Percentiles rank a stretch among this genome's conserved stretches.
Evolutionary conservation across 2,888 invertebrate genomes (phyloP).

Genomic region (Seira sanloemensis): DNA sequence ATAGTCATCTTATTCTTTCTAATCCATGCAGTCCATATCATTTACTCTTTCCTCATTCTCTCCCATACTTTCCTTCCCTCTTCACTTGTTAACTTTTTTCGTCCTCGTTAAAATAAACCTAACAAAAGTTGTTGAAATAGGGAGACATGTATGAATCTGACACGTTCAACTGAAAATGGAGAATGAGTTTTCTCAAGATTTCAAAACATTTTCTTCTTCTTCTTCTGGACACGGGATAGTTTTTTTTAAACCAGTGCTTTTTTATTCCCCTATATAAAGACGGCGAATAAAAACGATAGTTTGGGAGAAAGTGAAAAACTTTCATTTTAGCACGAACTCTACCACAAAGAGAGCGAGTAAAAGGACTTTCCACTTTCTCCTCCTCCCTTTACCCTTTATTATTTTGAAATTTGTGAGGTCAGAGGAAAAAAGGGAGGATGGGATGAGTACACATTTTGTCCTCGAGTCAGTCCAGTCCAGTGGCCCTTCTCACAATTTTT

Average conservation of each 20-base stretch:
- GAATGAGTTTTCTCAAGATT: neutral
- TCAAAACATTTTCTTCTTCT: neutral
- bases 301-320: slow-evolving; percentile 37
- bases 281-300: no score
- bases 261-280: no score
- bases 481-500: no score
- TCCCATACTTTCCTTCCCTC: no score
- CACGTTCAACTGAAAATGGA: no score
- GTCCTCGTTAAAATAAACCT: no score
- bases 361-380: slow-evolving; percentile 40
- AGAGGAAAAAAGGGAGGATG: neutral
- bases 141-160: no score
- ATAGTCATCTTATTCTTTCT: slow-evolving; percentile 28
- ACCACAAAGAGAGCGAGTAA: neutral
- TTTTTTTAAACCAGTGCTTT: slow-evolving; percentile 9
- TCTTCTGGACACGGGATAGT: neutral
- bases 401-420: slow-evolving; percentile 37
- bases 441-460: no score
- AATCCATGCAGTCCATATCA: slow-evolving; percentile 10
- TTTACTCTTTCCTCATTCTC: neutral
- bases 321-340: slow-evolving; percentile 48
- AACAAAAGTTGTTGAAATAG: neutral
- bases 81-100: no score
- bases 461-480: no score
- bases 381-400: no score